A percentile compares a stretch with the other conserved stretches of the same genome.
Conservation (phyloP, 2,797 vertebrate genomes). For the Bufotes viridis region DNA sequence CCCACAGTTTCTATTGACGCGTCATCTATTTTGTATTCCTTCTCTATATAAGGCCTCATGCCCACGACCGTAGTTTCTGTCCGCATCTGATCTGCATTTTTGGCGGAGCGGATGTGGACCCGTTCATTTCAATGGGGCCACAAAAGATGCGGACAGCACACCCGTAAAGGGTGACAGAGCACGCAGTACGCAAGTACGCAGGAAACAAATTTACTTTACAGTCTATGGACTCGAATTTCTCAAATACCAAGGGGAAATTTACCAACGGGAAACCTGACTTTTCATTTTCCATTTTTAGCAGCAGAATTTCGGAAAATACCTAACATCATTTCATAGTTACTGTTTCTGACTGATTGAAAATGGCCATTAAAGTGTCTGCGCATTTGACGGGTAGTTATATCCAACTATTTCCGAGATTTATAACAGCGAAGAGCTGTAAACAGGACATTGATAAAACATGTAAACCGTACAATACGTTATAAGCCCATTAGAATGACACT, state of each 20-base stretch:
- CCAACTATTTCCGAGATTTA: background rate
- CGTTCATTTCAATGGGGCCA: too few relatives aligned
- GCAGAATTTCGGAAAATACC: background rate
- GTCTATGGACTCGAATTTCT: background rate
- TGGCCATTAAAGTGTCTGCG: background rate
- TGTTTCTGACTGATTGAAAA: slow-evolving; percentile 9
- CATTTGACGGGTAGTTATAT: background rate
- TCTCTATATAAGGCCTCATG: too few relatives aligned
- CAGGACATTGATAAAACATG: slow-evolving; percentile 9
- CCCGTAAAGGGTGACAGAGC: background rate
- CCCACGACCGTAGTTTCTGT: too few relatives aligned
- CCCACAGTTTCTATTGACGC: too few relatives aligned
- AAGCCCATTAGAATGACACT: background rate
- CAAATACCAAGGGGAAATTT: background rate
- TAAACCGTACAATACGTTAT: background rate
- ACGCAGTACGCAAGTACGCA: background rate
- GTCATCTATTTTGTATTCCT: too few relatives aligned
- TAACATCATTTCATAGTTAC: slow-evolving; percentile 4
- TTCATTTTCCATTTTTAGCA: background rate
- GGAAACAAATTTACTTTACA: background rate
- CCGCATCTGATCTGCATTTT: too few relatives aligned
- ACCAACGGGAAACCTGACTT: background rate
- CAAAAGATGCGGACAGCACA: too few relatives aligned
- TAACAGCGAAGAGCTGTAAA: slow-evolving; percentile 14
- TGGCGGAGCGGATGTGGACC: too few relatives aligned